Conservation (phyloP, 2,113 vertebrate species). For the Ranitomeya variabilis region DNA sequence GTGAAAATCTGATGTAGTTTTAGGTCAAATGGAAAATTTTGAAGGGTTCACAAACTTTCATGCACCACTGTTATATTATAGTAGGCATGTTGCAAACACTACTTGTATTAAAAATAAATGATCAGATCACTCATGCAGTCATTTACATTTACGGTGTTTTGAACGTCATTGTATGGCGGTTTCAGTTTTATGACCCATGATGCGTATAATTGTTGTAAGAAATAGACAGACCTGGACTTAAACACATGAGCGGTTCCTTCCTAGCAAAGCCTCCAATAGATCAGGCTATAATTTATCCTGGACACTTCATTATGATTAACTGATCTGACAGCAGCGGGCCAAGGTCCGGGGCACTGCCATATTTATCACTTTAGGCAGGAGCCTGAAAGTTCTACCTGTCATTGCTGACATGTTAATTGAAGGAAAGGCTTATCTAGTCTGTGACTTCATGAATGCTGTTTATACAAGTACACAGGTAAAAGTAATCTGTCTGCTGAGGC, state of each 20-base stretch:
- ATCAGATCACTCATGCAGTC: background rate
- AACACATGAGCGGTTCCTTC: background rate
- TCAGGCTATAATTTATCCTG: conserved; percentile 10
- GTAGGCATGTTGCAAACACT: background rate
- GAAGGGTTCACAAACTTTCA: too few species aligned
- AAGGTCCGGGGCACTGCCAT: conserved; percentile 65
- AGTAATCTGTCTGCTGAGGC: conserved; percentile 77
- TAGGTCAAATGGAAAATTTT: too few species aligned
- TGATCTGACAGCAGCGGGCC: conserved; percentile 47
- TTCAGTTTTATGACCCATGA: background rate
- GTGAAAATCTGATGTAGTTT: too few species aligned
- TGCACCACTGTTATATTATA: too few species aligned
- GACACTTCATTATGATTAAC: conserved; percentile 33
- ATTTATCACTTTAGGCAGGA: conserved; percentile 71
- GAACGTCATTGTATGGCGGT: background rate
- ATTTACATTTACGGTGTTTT: background rate
- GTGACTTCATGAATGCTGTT: conserved; percentile 76
- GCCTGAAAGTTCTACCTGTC: conserved; percentile 76
- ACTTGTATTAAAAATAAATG: background rate
- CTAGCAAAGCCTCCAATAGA: background rate
- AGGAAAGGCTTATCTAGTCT: conserved; percentile 79
- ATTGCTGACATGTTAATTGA: conserved; percentile 82
- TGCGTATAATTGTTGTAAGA: background rate
- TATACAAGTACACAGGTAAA: conserved; percentile 79
- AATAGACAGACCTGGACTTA: background rate